These are phyloP conservation scores for Suricata suricatta DNA, from an alignment of 2,113 vertebrate genomes.

Conservation along the genomic window DNA sequence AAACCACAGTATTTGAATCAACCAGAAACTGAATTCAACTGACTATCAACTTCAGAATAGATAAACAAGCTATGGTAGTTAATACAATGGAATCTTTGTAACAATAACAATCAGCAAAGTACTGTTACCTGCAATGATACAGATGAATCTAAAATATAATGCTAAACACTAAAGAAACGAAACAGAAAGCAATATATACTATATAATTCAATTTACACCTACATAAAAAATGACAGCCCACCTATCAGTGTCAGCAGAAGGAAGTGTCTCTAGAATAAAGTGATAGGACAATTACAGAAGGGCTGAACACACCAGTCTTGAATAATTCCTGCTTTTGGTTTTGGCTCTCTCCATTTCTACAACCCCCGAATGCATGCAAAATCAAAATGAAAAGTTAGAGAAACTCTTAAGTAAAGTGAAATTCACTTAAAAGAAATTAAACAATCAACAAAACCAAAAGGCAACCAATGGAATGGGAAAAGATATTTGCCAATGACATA, in stretches of 20 bases:
- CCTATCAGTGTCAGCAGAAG: background rate
- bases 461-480: no score
- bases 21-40: background rate
- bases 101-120: background rate
- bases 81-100: background rate
- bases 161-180: background rate
- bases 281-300: background rate
- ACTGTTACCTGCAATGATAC: background rate
- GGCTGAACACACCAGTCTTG: background rate
- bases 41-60: background rate
- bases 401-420: conserved; percentile 11
- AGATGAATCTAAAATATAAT: background rate
- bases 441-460: no score
- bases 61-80: background rate
- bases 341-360: background rate
- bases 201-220: background rate
- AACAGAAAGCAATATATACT: background rate
- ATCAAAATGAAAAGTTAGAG: background rate
- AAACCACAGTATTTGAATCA: background rate
- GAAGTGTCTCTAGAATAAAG: background rate
- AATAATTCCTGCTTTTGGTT: background rate
- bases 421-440: background rate
- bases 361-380: background rate
- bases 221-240: background rate
- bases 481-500: no score